Evolutionary conservation across 2,888 invertebrate species (phyloP).

Genomic region (Epinotia ramella): DNA sequence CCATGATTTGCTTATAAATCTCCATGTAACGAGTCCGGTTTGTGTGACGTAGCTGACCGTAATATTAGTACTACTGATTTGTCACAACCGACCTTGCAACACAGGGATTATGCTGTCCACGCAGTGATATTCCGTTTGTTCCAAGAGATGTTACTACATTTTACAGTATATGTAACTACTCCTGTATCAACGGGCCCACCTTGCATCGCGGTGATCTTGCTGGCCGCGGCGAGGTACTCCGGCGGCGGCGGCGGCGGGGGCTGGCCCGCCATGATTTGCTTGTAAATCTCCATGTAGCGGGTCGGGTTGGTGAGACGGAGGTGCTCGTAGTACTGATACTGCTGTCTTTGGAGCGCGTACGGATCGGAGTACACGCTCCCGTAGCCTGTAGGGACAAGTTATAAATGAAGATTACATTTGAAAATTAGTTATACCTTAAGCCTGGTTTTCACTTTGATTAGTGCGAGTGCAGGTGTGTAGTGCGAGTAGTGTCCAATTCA

Average conservation of each 20-base stretch:
- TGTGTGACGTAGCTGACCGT: conserved; percentile 90
- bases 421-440: too few species aligned
- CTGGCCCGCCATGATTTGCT: conserved; percentile 87
- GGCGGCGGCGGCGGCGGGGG: conserved; percentile 52
- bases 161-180: too few species aligned
- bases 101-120: too few species aligned
- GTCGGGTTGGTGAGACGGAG: conserved; percentile 91
- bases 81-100: conserved; percentile 7
- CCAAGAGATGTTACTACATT: too few species aligned
- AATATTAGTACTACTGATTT: conserved; percentile 88
- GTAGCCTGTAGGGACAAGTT: conserved; percentile 42
- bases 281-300: conserved; percentile 91
- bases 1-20: conserved; percentile 90
- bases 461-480: too few species aligned
- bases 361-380: conserved; percentile 64
- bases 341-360: conserved; percentile 86
- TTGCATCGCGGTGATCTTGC: conserved; percentile 44
- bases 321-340: conserved; percentile 91
- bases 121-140: too few species aligned
- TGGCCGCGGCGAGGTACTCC: conserved; percentile 50
- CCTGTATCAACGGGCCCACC: background rate
- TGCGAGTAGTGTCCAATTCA: too few species aligned
- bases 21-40: conserved; percentile 92
- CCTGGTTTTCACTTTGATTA: too few species aligned
- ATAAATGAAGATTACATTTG: background rate